These are phyloP conservation scores for Chiloscyllium plagiosum DNA, from an alignment of 2,113 vertebrate genomes.

Conservation along the genomic window DNA sequence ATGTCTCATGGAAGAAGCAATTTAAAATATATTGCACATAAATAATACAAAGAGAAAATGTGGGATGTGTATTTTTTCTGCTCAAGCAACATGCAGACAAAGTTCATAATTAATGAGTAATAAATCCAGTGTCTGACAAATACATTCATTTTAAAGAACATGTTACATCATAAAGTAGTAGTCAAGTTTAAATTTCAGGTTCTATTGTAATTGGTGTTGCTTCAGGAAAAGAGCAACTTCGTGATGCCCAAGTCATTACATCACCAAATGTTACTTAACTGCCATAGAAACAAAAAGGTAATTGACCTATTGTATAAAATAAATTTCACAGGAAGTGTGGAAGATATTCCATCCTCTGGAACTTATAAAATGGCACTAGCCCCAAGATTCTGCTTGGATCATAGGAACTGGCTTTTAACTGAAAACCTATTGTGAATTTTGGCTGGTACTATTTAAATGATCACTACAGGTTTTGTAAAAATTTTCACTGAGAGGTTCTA, in stretches of 20 bases:
- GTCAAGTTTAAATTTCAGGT: constrained; percentile 1
- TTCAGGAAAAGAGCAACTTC: neutral
- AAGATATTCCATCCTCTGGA: neutral
- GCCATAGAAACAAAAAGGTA: neutral
- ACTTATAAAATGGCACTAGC: neutral
- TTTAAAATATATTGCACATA: neutral
- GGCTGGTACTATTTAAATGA: neutral
- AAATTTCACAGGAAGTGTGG: neutral
- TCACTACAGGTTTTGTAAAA: neutral
- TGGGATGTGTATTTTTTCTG: neutral
- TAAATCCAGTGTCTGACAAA: neutral
- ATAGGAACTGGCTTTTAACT: neutral
- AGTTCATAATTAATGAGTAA: neutral
- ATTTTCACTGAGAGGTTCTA: neutral
- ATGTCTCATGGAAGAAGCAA: neutral
- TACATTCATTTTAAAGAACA: neutral
- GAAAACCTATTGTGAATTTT: neutral
- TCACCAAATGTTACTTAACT: neutral
- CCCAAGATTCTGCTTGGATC: neutral
- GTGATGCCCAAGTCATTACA: neutral
- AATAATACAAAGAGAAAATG: neutral
- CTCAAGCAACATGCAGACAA: neutral
- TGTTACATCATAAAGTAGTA: neutral
- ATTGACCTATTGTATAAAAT: neutral
- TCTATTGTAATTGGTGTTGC: neutral